These are phyloP conservation scores for Otolemur garnettii DNA, from an alignment of 2,113 vertebrate genomes.

Conservation along the genomic window DNA sequence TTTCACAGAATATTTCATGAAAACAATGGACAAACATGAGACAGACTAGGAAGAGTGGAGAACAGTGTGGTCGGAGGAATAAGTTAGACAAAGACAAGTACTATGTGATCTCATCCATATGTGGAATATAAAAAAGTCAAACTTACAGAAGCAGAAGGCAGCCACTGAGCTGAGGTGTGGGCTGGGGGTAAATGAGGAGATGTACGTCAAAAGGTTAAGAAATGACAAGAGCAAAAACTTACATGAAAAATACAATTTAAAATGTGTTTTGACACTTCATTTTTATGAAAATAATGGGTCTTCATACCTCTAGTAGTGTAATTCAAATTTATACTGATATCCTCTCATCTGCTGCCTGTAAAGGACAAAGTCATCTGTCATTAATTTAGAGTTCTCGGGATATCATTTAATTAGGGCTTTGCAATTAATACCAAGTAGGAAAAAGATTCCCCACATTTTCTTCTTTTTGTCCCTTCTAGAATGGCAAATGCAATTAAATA, in stretches of 20 bases:
- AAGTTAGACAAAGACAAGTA: neutral
- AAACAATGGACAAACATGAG: neutral
- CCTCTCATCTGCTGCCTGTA: neutral
- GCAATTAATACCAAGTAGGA: neutral
- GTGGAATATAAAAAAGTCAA: neutral
- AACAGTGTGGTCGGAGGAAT: neutral
- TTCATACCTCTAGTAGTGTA: conserved; percentile 45
- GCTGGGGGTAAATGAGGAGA: neutral
- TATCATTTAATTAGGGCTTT: conserved; percentile 43
- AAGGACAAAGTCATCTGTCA: conserved; percentile 55
- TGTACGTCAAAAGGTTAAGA: neutral
- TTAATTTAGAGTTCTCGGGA: neutral
- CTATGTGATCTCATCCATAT: neutral
- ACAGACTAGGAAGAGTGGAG: neutral
- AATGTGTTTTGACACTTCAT: conserved; percentile 41
- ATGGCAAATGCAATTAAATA: neutral
- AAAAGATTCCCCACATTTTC: conserved; percentile 9
- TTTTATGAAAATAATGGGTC: conserved; percentile 34
- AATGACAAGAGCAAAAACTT: neutral
- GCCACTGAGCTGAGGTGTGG: accelerated
- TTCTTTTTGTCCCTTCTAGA: neutral
- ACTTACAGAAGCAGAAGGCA: neutral
- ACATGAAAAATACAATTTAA: conserved; percentile 9
- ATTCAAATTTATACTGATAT: conserved; percentile 48
- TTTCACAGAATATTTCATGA: neutral